These are phyloP conservation scores for Hyaena hyaena DNA, from an alignment of 2,113 vertebrate genomes.

Conservation along the genomic window DNA sequence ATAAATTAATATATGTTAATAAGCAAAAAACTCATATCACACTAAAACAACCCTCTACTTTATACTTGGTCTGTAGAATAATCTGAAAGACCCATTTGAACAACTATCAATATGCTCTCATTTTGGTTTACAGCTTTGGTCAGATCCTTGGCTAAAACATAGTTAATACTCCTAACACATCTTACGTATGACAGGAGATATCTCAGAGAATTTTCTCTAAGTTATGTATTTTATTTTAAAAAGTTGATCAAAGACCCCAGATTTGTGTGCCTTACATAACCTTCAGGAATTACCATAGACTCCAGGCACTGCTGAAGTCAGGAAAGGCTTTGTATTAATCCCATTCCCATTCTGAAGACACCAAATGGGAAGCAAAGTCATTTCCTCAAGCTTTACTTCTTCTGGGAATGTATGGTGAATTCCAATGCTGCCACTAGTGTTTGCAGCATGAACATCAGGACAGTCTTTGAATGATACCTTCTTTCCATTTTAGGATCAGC, in stretches of 20 bases:
- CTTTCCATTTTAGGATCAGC: not conserved
- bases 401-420: not conserved
- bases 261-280: not conserved
- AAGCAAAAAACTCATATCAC: not conserved
- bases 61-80: not conserved
- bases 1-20: not conserved
- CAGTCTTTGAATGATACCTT: not conserved
- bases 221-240: not conserved
- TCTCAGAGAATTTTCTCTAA: constrained; percentile 18
- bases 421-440: accelerated
- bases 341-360: not conserved
- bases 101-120: not conserved
- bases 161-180: not conserved
- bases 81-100: not conserved
- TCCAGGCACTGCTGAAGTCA: not conserved
- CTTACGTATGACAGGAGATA: not conserved
- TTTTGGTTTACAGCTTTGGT: constrained; percentile 36
- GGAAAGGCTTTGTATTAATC: not conserved
- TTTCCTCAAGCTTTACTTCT: not conserved
- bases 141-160: constrained; percentile 3
- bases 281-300: not conserved
- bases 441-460: not conserved
- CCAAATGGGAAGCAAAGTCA: not conserved
- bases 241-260: not conserved
- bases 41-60: not conserved